Conservation (phyloP, 2,888 invertebrate species). For the Tenthredo notha region DNA sequence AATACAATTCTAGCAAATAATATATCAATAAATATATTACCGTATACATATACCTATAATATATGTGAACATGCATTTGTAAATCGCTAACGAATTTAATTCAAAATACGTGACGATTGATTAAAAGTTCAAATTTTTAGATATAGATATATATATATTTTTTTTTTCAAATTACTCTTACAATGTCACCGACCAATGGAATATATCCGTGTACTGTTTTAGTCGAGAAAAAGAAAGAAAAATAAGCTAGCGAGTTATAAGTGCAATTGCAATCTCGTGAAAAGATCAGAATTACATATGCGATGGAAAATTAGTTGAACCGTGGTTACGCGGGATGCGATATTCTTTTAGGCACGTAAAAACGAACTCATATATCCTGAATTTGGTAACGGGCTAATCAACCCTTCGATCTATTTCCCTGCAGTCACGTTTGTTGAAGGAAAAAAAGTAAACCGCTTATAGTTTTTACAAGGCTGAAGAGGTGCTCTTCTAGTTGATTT, state of each 20-base stretch:
- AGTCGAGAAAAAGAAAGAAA: background rate
- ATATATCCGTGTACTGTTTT: background rate
- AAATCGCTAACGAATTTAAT: constrained; percentile 30
- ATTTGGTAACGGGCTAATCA: background rate
- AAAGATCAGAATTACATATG: background rate
- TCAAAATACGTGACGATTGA: constrained; percentile 9
- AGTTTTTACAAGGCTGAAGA: constrained; percentile 2
- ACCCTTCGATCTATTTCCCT: background rate
- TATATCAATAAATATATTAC: background rate
- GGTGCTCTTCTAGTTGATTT: background rate
- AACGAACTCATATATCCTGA: background rate
- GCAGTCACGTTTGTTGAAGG: background rate
- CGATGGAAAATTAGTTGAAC: background rate
- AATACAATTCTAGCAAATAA: constrained; percentile 12
- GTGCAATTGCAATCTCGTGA: constrained; percentile 15
- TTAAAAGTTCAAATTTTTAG: background rate
- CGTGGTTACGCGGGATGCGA: background rate
- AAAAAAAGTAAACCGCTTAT: background rate
- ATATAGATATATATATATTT: background rate
- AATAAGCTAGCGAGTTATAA: constrained; percentile 29
- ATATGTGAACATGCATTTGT: constrained; percentile 23
- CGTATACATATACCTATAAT: background rate
- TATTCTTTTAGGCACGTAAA: background rate
- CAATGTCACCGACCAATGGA: background rate
- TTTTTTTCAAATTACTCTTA: background rate